These are phyloP conservation scores for Hetaerina titia DNA, from an alignment of 2,888 invertebrate species.

Conservation along the genomic window DNA sequence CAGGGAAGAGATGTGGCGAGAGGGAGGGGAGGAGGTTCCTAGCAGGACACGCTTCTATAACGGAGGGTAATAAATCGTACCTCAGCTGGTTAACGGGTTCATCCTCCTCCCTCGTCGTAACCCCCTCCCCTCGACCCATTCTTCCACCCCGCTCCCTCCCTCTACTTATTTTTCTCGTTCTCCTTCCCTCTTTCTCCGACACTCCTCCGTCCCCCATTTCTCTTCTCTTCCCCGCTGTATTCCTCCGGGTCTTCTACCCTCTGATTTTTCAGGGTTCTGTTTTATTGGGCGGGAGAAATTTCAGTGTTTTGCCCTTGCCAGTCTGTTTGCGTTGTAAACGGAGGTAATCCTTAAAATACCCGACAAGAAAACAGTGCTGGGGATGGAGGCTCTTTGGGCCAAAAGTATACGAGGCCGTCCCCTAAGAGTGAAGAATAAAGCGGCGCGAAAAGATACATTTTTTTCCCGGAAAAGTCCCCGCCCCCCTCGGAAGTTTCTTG, in stretches of 20 bases:
- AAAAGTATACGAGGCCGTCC: not conserved
- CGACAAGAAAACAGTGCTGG: not conserved
- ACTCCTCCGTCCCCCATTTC: not conserved
- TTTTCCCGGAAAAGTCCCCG: not conserved
- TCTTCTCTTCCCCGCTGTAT: not conserved
- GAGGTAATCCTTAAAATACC: not conserved
- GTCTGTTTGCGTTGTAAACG: conserved; percentile 29
- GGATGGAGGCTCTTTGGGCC: not conserved
- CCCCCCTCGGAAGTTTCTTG: not conserved
- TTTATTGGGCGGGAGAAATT: conserved; percentile 6
- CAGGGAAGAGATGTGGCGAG: not conserved
- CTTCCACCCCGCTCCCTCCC: not conserved
- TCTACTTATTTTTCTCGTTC: not conserved
- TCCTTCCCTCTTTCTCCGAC: not conserved
- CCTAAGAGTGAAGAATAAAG: not conserved
- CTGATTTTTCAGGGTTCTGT: conserved; percentile 50
- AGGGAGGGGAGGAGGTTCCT: conserved; percentile 21
- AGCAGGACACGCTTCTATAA: conserved; percentile 53
- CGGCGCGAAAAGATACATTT: not conserved
- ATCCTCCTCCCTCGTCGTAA: not conserved
- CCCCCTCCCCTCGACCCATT: not conserved
- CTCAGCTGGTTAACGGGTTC: conserved; percentile 64
- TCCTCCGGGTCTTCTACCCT: not conserved
- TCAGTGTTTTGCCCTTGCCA: not conserved
- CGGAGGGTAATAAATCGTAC: conserved; percentile 64